Evolutionary conservation across 1,140 invertebrate species (phyloP), one percentile per base, ranked within the genome.

Genomic region (Trypoxylus dichotomus): DNA sequence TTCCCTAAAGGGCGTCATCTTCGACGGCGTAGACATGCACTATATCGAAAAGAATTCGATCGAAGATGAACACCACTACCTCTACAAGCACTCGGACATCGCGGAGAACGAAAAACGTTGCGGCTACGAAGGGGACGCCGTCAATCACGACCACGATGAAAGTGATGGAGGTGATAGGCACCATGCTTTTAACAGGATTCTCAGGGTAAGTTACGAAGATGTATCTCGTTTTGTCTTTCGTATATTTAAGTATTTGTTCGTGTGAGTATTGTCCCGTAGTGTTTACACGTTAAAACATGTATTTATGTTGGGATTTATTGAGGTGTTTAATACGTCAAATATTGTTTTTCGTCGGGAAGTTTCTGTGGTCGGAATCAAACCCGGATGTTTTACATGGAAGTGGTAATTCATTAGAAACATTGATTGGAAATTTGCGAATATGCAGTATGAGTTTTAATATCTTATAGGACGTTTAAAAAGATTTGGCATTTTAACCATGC

Each of bases 1-100:
- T 68, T 92, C 93, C 25, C 86, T 97, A 58, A 92, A 92, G 75
- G 96, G 96, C 37, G 90, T 96, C 24, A 90, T 97, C 77, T 95
- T 91, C 83, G 95, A 97, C 86, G 95, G 95, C 2, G 84, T 89
- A 60, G 89, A 91, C 47, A 90, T 93, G 80, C 93, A 93, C 86
- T 95, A 96, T 83, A 90, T 98, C 19, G 87, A 94, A 88, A 71
- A 87, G 83, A 86, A 86, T 13, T 85, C 86, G 47, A 84, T 84
- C 15, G 81, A 91, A 37, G 86, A 89, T 79, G 84, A 87, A 15
- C 54, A 83, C 6, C 93, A 94, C 86, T 92, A 89, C 83, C 76
- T 93, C 3, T 94, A 93, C 86, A 93, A 90, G 78, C 92, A 95
- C 80, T 87, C 89, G 0, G 91, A 95, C 85, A 85, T 94, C 74